Base-by-base conservation (phyloP, 35 echinoderm and acorn worm species). In the Ophiothrix spiculata region DNA sequence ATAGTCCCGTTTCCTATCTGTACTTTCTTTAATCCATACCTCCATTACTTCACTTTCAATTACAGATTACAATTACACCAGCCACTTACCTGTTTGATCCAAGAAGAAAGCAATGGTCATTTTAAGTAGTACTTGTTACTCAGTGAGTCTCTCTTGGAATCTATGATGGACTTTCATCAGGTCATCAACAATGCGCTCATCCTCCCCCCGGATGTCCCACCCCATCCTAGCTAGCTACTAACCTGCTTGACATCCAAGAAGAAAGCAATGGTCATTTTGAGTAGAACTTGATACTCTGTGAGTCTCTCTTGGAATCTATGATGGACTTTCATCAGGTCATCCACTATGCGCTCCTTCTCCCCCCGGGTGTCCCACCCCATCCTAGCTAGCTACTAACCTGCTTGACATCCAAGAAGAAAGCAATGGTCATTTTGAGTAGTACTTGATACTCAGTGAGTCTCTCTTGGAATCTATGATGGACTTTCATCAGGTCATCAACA, bases 351-450 rank as follows among this genome's bases (percentile, higher is more conserved):
- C 56, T 63, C n/a, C 56, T 63, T 28, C 56, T 63, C 14, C 56
- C 14, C 56, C 56, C 56, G 14, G n/a, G 56, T 63, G n/a, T 28
- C 56, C 56, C n/a, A n/a, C n/a, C n/a, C n/a, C n/a, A n/a, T n/a
- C n/a, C n/a, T n/a, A n/a, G n/a, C n/a, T n/a, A n/a, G n/a, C n/a
- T n/a, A n/a, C n/a, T n/a, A n/a, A 99, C 96, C 92, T 99, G 94
- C 77, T 86, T 85, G 75, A 92, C n/a, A n/a, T 93, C 91, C 37
- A 92, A 85, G 85, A 91, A 99, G 85, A 99, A 99, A 0, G 80
- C 90, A 17, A 94, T 91, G 41, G 81, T 94, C 64, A 99, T 77
- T 0, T 80, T 99, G 0, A 99, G 84, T 12, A 99, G 40, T 1
- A 89, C 64, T 37, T 94, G 89, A 56, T 91, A 87, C 17, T 88